Evolutionary conservation across 2,888 invertebrate genomes (phyloP), one percentile per base, ranked within the genome.

Genomic region (Dermolepida albohirtum): DNA sequence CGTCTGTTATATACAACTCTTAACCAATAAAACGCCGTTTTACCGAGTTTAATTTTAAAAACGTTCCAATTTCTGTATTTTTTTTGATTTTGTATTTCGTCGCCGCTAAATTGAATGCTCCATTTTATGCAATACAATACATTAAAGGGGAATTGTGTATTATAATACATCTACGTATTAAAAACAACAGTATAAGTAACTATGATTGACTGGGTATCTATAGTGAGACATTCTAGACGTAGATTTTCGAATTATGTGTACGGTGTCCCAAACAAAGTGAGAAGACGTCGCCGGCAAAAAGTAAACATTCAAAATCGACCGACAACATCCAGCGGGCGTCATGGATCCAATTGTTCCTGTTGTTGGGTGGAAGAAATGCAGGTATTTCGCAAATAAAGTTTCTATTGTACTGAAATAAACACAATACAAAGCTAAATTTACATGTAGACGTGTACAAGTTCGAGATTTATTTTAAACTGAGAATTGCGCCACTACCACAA

Each of bases 191-290:
- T 8, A 29, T 29, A 5, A 44, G 11, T 16, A 12, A 59, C 14
- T 17, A 92, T 91, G 91, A 91, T 92, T 78, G 91, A 91, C 84
- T 91, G 91, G 91, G 90, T 91, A 73, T 91, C 91, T 70, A 91
- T 92, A 76, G 91, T 91, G 71, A 87, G 90, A 66, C 90, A 90
- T 78, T 91, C 91, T 70, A 84, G 89, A 68, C 86, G 91, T 59
- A 86, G 91, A 57, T 90, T 92, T 81, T 90, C 90, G 71, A 89
- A 89, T 80, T 90, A 90, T 80, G 87, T 90, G 81, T 89, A 89
- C 78, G 85, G 87, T 6, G 87, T 87, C 70, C 90, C 90, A 51
- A 86, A 86, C 74, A 89, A 89, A 81, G 88, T 89, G 70, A 86
- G 89, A 68, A 87, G 87, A 79, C 85, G 87, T 72, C 84, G 89